phyloP scores from a whole-genome alignment of 2,797 vertebrate species.

The Sebastolobus altivelis region DNA sequence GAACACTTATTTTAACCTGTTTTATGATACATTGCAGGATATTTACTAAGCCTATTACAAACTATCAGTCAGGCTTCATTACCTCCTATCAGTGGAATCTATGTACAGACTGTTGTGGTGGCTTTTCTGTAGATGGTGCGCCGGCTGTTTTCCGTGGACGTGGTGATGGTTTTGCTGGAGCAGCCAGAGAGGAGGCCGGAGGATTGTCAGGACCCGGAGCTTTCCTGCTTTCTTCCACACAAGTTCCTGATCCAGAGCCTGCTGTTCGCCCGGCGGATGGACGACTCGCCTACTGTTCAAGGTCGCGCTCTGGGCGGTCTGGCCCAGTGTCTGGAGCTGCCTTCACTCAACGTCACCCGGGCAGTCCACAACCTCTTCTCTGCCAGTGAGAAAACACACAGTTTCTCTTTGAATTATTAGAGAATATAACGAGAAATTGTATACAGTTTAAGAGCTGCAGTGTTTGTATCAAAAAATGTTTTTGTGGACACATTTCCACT shows the following conservation, averaged over 20 bases:
- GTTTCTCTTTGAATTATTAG: neutral
- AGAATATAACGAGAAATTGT: neutral
- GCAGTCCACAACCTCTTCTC: slow-evolving; percentile 88
- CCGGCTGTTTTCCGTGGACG: slow-evolving; percentile 93
- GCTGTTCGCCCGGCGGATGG: slow-evolving; percentile 89
- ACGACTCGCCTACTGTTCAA: slow-evolving; percentile 88
- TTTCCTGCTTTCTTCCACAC: slow-evolving; percentile 85
- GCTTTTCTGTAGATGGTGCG: slow-evolving; percentile 82
- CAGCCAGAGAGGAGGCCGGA: slow-evolving; percentile 84
- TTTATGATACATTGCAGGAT: neutral
- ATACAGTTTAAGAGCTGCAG: no score
- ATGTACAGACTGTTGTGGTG: neutral
- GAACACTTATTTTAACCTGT: rapidly evolving
- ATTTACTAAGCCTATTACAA: neutral
- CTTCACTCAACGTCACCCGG: slow-evolving; percentile 73
- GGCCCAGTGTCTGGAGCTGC: slow-evolving; percentile 90
- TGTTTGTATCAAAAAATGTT: no score
- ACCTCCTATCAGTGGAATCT: neutral
- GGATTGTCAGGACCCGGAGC: slow-evolving; percentile 74
- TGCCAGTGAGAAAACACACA: slow-evolving; percentile 82
- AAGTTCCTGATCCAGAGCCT: slow-evolving; percentile 91
- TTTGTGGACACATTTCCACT: neutral
- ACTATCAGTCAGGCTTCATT: neutral
- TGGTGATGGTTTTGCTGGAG: slow-evolving; percentile 90
- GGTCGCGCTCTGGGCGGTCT: slow-evolving; percentile 91